Conservation (phyloP, 1,140 invertebrate genomes). For the Drosophila sturtevanti region DNA sequence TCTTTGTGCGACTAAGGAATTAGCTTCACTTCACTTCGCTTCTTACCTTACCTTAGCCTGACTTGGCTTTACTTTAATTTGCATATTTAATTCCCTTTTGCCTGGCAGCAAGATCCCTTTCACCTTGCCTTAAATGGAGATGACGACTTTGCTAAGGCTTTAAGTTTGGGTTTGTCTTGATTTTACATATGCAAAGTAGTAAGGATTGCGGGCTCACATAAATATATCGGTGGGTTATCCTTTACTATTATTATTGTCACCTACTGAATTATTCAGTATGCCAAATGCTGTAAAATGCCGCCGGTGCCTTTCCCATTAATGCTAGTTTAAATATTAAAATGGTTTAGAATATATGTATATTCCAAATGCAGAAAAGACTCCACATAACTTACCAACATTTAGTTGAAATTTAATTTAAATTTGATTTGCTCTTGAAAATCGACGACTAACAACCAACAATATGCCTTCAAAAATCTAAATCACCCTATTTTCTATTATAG, state of each 20-base stretch:
- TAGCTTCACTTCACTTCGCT: not conserved
- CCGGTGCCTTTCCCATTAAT: not conserved
- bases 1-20: conserved; percentile 7
- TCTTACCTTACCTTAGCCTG: not conserved
- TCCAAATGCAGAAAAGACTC: not conserved
- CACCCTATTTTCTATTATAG: not conserved
- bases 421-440: not conserved
- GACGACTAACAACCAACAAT: too few relatives aligned
- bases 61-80: conserved; percentile 5
- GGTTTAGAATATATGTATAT: not conserved
- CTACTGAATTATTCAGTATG: conserved; percentile 2
- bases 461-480: not conserved
- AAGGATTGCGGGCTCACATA: conserved; percentile 4
- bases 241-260: conserved; percentile 10
- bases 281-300: not conserved
- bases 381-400: not conserved
- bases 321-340: conserved; percentile 9
- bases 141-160: not conserved
- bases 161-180: not conserved
- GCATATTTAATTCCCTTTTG: conserved; percentile 9
- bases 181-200: conserved; percentile 8
- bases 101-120: conserved; percentile 6
- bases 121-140: not conserved
- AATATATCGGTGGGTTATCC: conserved; percentile 6
- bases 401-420: not conserved